Evolutionary conservation across 2,888 invertebrate species (phyloP), one percentile per base, ranked within the genome.

Genomic region (Scrobipalpa atriplicella): DNA sequence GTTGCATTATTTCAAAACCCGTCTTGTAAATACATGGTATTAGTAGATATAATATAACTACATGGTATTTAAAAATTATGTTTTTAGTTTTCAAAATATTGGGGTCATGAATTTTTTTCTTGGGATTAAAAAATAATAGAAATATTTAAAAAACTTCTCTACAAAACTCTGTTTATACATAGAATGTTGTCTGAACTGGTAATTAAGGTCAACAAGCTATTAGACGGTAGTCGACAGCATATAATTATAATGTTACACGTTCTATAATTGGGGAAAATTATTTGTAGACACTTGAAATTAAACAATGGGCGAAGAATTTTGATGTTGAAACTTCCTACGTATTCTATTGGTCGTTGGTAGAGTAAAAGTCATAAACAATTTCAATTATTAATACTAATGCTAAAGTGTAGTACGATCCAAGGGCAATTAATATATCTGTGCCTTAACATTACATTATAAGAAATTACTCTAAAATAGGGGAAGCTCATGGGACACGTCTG

Each of bases 121-220:
- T n/a, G n/a, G n/a, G n/a, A n/a, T n/a, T n/a, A n/a, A n/a, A n/a
- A n/a, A n/a, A n/a, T n/a, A n/a, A n/a, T n/a, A n/a, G n/a, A n/a
- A n/a, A n/a, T n/a, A n/a, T n/a, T n/a, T n/a, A n/a, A n/a, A n/a
- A n/a, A n/a, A n/a, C n/a, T n/a, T n/a, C n/a, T n/a, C n/a, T n/a
- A n/a, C n/a, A n/a, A n/a, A n/a, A n/a, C n/a, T n/a, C n/a, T n/a
- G n/a, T n/a, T n/a, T n/a, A n/a, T n/a, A n/a, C n/a, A n/a, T n/a
- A n/a, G n/a, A n/a, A n/a, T n/a, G n/a, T 43, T 43, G 43, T 43
- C n/a, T 43, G 43, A n/a, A 41, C 11, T 29, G 47, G 43, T 66
- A 64, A 77, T 75, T 75, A 73, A 76, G 74, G 73, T 54, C 73
- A 76, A 76, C 73, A 70, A 71, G 66, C 58, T 68, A 69, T 67